A percentile compares a stretch with the other conserved stretches of the same genome.
Evolutionary conservation across 2,113 vertebrate genomes (phyloP).

Genomic region (Turdus rufiventris): DNA sequence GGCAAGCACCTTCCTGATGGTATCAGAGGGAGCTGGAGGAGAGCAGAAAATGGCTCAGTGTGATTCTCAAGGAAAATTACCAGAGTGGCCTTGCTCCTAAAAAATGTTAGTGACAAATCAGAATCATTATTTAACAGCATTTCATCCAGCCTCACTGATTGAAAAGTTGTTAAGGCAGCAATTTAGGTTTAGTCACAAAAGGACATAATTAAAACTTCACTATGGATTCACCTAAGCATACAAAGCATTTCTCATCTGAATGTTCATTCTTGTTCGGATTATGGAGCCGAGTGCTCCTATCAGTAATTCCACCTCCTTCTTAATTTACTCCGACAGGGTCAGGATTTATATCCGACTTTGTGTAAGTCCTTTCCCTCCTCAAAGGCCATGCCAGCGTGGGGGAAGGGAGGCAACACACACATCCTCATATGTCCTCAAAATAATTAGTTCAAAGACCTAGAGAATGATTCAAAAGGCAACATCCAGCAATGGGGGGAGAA

Average conservation of each 20-base stretch:
- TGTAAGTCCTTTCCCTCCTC: neutral
- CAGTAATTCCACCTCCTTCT: neutral
- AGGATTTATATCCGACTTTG: neutral
- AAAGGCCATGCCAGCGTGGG: neutral
- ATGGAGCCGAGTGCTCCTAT: neutral
- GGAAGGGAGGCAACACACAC: neutral
- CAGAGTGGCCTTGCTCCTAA: neutral
- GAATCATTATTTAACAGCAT: neutral
- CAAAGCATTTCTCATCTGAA: neutral
- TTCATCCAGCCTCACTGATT: neutral
- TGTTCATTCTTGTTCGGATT: neutral
- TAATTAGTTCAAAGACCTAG: neutral
- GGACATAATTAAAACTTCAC: slow-evolving; percentile 1
- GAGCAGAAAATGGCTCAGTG: neutral
- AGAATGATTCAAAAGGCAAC: neutral
- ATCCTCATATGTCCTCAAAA: neutral
- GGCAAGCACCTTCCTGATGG: neutral
- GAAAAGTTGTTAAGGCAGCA: neutral
- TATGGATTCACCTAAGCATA: neutral
- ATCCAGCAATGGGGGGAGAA: neutral
- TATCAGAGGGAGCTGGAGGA: neutral
- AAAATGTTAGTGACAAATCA: neutral
- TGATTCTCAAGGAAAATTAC: neutral
- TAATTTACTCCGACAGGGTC: neutral
- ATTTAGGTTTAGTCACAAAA: neutral